A percentile compares a stretch with the other conserved stretches of the same genome.
Conservation (phyloP, 2,888 invertebrate genomes). For the Drosophila barbarae region DNA sequence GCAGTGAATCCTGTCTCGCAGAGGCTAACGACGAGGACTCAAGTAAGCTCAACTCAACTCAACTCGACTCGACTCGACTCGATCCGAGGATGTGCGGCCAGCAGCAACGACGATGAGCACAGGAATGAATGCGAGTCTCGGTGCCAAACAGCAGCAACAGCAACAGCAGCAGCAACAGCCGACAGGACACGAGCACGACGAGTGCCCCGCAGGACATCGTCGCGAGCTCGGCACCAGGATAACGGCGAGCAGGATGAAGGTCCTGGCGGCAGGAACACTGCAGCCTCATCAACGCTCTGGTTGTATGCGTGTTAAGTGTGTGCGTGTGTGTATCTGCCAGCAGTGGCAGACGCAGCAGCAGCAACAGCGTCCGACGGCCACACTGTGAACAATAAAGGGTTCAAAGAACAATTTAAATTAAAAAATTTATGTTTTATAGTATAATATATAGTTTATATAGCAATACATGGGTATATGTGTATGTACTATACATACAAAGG, state of each 20-base stretch:
- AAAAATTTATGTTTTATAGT: not conserved
- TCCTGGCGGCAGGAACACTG: conserved; percentile 8
- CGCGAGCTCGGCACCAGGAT: conserved; percentile 8
- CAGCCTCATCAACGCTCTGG: conserved; percentile 47
- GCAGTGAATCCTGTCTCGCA: conserved; percentile 41
- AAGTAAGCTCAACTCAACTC: not conserved
- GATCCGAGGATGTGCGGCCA: conserved; percentile 48
- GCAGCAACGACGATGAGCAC: conserved; percentile 66
- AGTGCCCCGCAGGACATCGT: conserved; percentile 11
- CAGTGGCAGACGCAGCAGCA: conserved; percentile 30
- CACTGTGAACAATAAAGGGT: conserved; percentile 1
- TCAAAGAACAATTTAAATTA: not conserved
- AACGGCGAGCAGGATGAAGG: conserved; percentile 6
- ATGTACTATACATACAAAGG: too few species aligned
- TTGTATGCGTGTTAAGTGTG: conserved; percentile 62
- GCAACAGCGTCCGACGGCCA: conserved; percentile 13
- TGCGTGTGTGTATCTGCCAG: conserved; percentile 59
- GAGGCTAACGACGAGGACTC: conserved; percentile 13
- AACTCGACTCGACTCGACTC: conserved; percentile 19
- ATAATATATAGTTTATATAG: too few species aligned
- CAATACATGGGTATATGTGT: too few species aligned
- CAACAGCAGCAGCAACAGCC: not conserved
- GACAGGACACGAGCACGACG: conserved; percentile 17
- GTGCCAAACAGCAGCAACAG: conserved; percentile 14
- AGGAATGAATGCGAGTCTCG: conserved; percentile 50